These are phyloP conservation scores for Cataglyphis hispanica DNA, from an alignment of 1,140 invertebrate genomes.

Conservation along the genomic window DNA sequence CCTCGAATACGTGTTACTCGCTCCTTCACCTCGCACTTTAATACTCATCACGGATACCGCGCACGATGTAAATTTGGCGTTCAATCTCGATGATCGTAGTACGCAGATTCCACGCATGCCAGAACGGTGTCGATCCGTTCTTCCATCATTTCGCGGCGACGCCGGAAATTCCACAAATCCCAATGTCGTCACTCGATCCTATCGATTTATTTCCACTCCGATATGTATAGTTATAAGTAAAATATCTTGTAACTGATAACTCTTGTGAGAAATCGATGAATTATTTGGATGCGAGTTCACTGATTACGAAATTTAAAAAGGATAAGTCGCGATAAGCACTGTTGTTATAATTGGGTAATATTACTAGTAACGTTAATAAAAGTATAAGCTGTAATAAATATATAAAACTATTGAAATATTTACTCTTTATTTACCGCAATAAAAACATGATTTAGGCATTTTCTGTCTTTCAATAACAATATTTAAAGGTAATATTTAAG, in stretches of 20 bases:
- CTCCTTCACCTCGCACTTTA: not conserved
- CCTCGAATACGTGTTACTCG: not conserved
- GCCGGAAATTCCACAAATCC: slow-evolving; percentile 73
- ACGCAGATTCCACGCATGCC: slow-evolving; percentile 26
- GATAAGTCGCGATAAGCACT: too few species aligned
- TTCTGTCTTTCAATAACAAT: too few species aligned
- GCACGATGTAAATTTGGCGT: slow-evolving; percentile 28
- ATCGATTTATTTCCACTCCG: slow-evolving; percentile 26
- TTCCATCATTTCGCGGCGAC: slow-evolving; percentile 12
- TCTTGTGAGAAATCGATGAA: not conserved
- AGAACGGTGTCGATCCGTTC: not conserved
- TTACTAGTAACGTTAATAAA: too few species aligned
- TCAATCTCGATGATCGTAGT: slow-evolving; percentile 29
- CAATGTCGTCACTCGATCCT: slow-evolving; percentile 39
- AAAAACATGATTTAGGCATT: too few species aligned
- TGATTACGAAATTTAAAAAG: slow-evolving; percentile 32
- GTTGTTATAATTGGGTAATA: too few species aligned
- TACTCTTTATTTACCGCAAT: too few species aligned
- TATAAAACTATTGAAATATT: too few species aligned
- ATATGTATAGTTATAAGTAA: not conserved
- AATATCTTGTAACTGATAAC: slow-evolving; percentile 34
- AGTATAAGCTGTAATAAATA: too few species aligned
- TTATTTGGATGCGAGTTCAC: slow-evolving; percentile 22
- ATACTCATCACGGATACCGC: slow-evolving; percentile 6
- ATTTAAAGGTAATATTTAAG: too few species aligned